Base-by-base conservation (phyloP, 2,888 invertebrate species). In the Cantharis rustica region DNA sequence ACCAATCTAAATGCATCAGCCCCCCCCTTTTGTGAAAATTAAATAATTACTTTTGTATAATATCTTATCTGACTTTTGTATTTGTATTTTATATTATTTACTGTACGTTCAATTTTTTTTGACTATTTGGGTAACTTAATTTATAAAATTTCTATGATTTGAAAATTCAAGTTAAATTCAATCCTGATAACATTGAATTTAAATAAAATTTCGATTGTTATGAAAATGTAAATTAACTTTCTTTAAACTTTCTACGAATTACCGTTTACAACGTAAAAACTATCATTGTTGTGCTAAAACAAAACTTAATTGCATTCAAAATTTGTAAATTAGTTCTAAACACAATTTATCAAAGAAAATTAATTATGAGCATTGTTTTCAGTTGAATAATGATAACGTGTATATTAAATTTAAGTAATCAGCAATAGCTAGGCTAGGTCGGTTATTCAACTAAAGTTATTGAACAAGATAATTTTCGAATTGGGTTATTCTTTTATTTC, bases 281-380 rank as follows among this genome's bases (percentile, higher is more conserved):
- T 71, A 75, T 75, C 70, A 71, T 75, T 70, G 74, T 75, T 71
- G 71, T 61, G 61, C 68, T 75, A 68, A 75, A 71, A 68, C 71
- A 71, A 75, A 68, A 71, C 71, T 75, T 75, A 75, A 71, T 75
- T 75, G 66, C 71, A 71, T 68, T 71, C 71, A 75, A 31, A 71
- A 75, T 64, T 75, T 75, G 71, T 68, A 75, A 75, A 75, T 75
- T 75, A 75, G 71, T 71, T 75, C 68, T 68, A 17, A 68, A 75
- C 75, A 63, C 68, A 71, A 71, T 70, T 74, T 70, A 62, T 20
- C 47, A 62, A 73, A 69, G 73, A 47, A 72, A 66, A 72, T 66
- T 72, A 66, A 64, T 72, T 68, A 72, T 66, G 23, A 68, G 31
- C 72, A 47, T 66, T 66, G 64, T 66, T 66, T 66, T 47, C 47